Evolutionary conservation across 1,140 invertebrate genomes (phyloP), one percentile per base, ranked within the genome.

Genomic region (Helicoverpa zea): DNA sequence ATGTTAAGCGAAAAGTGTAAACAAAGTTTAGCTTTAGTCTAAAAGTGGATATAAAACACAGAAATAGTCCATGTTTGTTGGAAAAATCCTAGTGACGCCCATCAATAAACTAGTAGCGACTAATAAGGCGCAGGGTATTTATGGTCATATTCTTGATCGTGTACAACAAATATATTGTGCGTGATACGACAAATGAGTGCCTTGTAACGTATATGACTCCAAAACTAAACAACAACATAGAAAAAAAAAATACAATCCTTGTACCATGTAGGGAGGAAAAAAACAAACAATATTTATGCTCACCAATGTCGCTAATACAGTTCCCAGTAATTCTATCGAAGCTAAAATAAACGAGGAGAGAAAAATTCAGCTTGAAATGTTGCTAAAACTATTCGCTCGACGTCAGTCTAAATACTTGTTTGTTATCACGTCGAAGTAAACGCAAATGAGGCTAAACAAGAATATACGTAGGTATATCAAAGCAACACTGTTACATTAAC

Each of bases 101-200:
- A 30, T 43, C 47, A 76, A 61, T 7, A 68, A 43, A 74, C 52
- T 5, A 51, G 59, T 12, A 30, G 29, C n/a, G 54, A 58, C 74
- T 51, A 63, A 63, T 76, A 76, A 16, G 74, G 74, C n/a, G 18
- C 29, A 16, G 49, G 29, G 35, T 58, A 56, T 68, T 66, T 78
- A 64, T 77, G 74, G 74, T 51, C 58, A 64, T 77, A 77, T 64
- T 77, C 58, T 66, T 78, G 30, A 58, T 78, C 76, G 49, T 58
- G 76, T 23, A 56, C 30, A 18, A 68, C 18, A 43, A 23, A 43
- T 78, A 29, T 52, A 51, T 63, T 76, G 58, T 64, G 74, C 51
- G 74, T 52, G 59, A 74, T 47, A 49, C 16, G 13, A 64, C 3
- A 35, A 5, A 47, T 63, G 29, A 49, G 18, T 64, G n/a, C 11